Evolutionary conservation across 2,797 vertebrate species (phyloP), one percentile per base, ranked within the genome.

Genomic region (Toxotes lorentzi): DNA sequence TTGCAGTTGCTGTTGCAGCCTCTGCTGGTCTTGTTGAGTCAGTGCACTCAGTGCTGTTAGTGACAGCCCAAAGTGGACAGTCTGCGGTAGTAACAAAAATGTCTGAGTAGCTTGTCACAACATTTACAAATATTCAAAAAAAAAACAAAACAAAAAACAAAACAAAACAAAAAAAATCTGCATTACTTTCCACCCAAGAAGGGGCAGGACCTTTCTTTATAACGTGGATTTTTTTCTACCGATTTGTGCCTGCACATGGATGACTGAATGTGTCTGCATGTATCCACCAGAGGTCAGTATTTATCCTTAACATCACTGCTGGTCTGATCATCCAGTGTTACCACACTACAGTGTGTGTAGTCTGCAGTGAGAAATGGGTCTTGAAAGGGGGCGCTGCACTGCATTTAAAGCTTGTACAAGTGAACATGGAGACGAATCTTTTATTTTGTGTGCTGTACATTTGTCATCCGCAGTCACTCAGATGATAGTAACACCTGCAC

Each of bases 391-490:
- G 24, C 0, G 21, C 38, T 17, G 1, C 16, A 32, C 30, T 47
- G 27, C 2, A 59, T 40, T 19, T 67, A 38, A 27, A 56, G 2
- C 10, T 8, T 35, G 11, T 27, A 10, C 11, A 23, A 35, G 11
- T 17, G n/a, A 66, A 58, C 2, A 11, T 62, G 27, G 14, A 64
- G 5, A 64, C 14, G 8, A 7, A 48, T 23, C 3, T 0, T 45
- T 9, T 32, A 30, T 21, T 21, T 53, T 4, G 24, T 59, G 8
- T 56, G 8, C n/a, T 80, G 21, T 83, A 7, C 4, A 5, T 79
- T 76, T 85, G 17, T 85, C 43, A 3, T 82, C 69, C 75, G 34
- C 82, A 89, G 93, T 93, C 67, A 90, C 90, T 59, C 89, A 89
- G 1, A 1, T 93, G 40, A 34, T 90, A 12, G 48, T 91, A 53